Conservation (phyloP, 2,888 invertebrate genomes). For the Frankliniella fusca region DNA sequence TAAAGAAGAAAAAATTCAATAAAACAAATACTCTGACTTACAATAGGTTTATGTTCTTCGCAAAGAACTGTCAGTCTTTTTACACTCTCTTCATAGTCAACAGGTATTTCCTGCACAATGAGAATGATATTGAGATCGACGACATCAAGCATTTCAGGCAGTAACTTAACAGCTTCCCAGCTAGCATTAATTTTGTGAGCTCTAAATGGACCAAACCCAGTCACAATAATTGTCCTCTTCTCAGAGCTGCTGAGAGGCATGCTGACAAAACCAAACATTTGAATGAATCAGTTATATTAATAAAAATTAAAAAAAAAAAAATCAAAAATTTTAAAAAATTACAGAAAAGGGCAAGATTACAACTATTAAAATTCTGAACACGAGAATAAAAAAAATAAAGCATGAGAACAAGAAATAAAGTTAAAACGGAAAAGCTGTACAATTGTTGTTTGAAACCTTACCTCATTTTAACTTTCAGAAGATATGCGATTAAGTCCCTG, state of each 20-base stretch:
- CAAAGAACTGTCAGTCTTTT: conserved; percentile 63
- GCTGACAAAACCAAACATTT: background rate
- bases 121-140: conserved; percentile 53
- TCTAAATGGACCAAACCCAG: conserved; percentile 78
- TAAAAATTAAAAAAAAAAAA: no score
- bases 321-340: no score
- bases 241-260: conserved; percentile 49
- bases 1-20: background rate
- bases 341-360: no score
- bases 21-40: conserved; percentile 44
- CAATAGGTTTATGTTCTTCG: conserved; percentile 65
- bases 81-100: conserved; percentile 67
- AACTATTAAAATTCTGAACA: no score
- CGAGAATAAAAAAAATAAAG: no score
- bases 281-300: no score
- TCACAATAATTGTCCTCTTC: conserved; percentile 52
- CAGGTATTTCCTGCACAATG: conserved; percentile 58
- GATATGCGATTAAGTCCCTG: no score
- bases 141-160: conserved; percentile 54
- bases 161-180: conserved; percentile 71
- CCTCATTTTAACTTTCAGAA: no score
- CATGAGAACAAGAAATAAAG: no score
- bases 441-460: no score
- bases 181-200: conserved; percentile 71
- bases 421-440: no score